Evolutionary conservation across 2,888 invertebrate genomes (phyloP).

Genomic region (Camponotus fellah): DNA sequence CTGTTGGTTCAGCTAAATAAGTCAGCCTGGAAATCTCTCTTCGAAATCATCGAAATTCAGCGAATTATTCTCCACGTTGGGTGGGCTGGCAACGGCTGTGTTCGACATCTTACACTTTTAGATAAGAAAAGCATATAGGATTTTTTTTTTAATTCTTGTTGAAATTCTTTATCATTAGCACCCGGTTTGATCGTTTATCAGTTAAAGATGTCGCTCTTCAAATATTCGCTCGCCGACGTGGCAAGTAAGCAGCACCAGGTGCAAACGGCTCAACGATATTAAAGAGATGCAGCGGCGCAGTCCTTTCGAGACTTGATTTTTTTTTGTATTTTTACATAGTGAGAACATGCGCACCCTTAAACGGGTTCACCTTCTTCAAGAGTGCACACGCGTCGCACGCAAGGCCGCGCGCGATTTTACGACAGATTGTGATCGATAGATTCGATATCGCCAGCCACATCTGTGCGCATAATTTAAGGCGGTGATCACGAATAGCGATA

Average conservation of each 20-base stretch:
- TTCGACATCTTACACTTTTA: background rate
- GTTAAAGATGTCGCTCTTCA: slow-evolving; percentile 30
- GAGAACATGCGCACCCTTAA: background rate
- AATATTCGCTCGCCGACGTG: slow-evolving; percentile 34
- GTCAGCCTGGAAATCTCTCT: slow-evolving; percentile 10
- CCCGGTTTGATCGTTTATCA: slow-evolving; percentile 25
- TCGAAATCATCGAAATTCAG: background rate
- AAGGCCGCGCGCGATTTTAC: slow-evolving; percentile 30
- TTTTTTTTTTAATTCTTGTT: background rate
- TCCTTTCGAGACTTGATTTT: slow-evolving; percentile 14
- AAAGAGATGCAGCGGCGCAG: slow-evolving; percentile 51
- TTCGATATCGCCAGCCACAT: slow-evolving; percentile 11
- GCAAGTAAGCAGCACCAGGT: slow-evolving; percentile 63
- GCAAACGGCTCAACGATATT: slow-evolving; percentile 66
- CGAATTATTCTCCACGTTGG: background rate
- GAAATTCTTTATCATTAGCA: slow-evolving; percentile 19
- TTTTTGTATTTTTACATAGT: slow-evolving; percentile 7
- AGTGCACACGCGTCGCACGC: background rate
- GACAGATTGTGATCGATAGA: slow-evolving; percentile 19
- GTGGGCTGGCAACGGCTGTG: slow-evolving; percentile 50
- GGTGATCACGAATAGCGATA: background rate
- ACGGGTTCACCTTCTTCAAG: slow-evolving; percentile 7
- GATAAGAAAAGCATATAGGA: background rate
- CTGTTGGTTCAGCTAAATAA: slow-evolving; percentile 26
- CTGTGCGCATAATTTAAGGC: slow-evolving; percentile 23